phyloP scores from a whole-genome alignment of 2,797 vertebrate genomes.

The Poeciliopsis turneri region DNA sequence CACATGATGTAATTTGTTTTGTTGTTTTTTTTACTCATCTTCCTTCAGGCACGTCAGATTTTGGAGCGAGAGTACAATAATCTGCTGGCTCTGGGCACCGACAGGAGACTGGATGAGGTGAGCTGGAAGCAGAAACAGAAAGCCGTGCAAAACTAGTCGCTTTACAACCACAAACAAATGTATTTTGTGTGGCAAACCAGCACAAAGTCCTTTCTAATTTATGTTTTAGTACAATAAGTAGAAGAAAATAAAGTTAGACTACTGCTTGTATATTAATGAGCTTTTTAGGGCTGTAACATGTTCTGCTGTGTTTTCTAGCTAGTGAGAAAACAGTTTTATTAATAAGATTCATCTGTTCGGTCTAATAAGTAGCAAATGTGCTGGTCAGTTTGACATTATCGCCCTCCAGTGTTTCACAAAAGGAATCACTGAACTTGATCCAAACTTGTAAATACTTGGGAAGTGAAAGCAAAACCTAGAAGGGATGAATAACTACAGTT shows the following conservation, averaged over 20 bases:
- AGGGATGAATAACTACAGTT: no score
- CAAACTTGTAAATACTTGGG: background rate
- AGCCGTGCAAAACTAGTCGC: background rate
- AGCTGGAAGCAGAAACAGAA: slow-evolving; percentile 51
- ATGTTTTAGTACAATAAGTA: background rate
- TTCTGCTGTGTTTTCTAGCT: background rate
- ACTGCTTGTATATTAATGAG: background rate
- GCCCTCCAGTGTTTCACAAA: background rate
- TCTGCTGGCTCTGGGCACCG: slow-evolving; percentile 97
- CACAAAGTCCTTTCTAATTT: background rate
- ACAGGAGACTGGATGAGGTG: slow-evolving; percentile 96
- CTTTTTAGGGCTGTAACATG: background rate
- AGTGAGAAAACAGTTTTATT: background rate
- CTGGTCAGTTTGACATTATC: background rate
- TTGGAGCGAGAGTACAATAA: slow-evolving; percentile 99
- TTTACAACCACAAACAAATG: background rate
- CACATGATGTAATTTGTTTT: background rate
- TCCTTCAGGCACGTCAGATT: slow-evolving; percentile 93
- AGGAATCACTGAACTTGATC: background rate
- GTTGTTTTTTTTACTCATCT: background rate
- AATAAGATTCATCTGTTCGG: background rate
- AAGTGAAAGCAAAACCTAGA: background rate
- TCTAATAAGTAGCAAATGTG: background rate
- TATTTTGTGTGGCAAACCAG: background rate
- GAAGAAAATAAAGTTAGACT: background rate